Evolutionary conservation across 2,888 invertebrate genomes (phyloP), one percentile per base, ranked within the genome.

Genomic region (Panzeria rudis): DNA sequence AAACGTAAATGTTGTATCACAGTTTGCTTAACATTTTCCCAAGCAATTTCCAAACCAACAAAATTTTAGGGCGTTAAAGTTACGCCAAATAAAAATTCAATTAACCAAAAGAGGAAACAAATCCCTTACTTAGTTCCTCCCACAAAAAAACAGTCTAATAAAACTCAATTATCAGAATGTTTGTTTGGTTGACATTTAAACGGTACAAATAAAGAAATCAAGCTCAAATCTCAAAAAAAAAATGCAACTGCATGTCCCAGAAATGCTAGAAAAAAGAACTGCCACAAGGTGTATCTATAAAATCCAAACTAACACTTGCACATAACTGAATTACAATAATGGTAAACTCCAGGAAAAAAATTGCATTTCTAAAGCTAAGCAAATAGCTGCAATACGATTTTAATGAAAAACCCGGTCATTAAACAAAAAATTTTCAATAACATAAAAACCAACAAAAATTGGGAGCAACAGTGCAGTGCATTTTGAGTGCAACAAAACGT

Each of bases 311-410:
- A 54, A 41, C 13, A 44, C 61, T 25, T 69, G 25, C 54, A 69
- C 38, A 54, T 82, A 56, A 64, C 64, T 71, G 64, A 56, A 71
- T 76, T 76, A 69, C 44, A 29, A 7, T 23, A 32, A 59, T 56
- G 11, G 25, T 25, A 44, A 29, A 44, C n/a, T 17, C 25, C 7
- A 15, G 17, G 25, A 71, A 71, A 41, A 25, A 54, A 25, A 3
- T 3, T 32, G 41, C 4, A 29, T 15, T 44, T 29, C 17, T 44
- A 3, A 13, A 29, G 9, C 29, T 29, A 44, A 56, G 32, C 38
- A 44, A 71, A 38, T 23, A 23, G 0, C 38, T 13, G 41, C 29
- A 71, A 20, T 7, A 71, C 2, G 20, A 35, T 25, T 20, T 72
- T 44, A 59, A 72, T 72, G 56, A 44, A 72, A 59, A 72, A 20